Evolutionary conservation across 2,888 invertebrate genomes (phyloP).

Genomic region (Thalpophila matura): DNA sequence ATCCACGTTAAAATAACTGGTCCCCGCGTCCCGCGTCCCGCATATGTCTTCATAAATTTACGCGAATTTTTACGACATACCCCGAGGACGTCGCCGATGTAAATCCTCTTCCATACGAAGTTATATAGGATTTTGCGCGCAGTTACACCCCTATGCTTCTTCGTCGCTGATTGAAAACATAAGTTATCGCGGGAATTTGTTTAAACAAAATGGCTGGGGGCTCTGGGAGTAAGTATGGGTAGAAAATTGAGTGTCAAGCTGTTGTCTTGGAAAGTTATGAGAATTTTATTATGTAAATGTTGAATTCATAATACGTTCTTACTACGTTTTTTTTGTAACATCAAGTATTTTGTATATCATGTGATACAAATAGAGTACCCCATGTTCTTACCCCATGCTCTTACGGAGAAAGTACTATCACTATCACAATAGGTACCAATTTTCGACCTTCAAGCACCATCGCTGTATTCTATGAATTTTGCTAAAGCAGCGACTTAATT

Average conservation of each 20-base stretch:
- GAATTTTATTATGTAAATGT: slow-evolving; percentile 12
- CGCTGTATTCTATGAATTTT: no score
- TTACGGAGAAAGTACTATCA: no score
- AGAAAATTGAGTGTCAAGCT: slow-evolving; percentile 45
- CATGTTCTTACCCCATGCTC: no score
- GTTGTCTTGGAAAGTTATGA: slow-evolving; percentile 24
- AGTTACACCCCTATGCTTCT: slow-evolving; percentile 39
- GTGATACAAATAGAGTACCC: no score
- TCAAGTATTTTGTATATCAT: no score
- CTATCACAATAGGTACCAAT: no score
- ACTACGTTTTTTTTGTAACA: no score
- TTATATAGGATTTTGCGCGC: slow-evolving; percentile 60
- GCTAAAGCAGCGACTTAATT: no score
- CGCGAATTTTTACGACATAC: slow-evolving; percentile 54
- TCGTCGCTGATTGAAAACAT: slow-evolving; percentile 56
- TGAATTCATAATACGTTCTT: background rate
- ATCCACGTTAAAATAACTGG: slow-evolving; percentile 41
- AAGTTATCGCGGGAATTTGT: slow-evolving; percentile 34
- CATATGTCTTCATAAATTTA: slow-evolving; percentile 60
- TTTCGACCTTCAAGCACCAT: no score
- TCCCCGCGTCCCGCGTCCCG: slow-evolving; percentile 10
- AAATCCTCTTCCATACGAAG: slow-evolving; percentile 54
- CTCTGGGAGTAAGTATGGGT: slow-evolving; percentile 21
- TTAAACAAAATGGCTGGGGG: slow-evolving; percentile 37
- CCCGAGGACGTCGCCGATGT: slow-evolving; percentile 42